Conservation (phyloP, 1,140 invertebrate genomes). For the Manduca sexta region DNA sequence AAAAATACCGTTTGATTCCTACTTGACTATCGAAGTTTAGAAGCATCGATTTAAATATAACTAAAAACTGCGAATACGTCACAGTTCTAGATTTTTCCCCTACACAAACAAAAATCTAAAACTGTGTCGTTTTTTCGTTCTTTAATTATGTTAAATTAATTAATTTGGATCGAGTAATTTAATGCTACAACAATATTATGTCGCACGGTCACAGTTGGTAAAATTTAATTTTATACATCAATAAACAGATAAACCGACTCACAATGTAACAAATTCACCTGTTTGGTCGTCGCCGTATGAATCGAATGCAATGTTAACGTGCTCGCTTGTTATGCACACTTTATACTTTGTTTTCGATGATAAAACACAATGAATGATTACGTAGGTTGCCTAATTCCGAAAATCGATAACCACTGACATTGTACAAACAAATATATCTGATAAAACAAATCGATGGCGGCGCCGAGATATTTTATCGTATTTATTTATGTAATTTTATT, state of each 20-base stretch:
- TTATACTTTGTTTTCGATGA: conserved; percentile 7
- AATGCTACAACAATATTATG: too few species aligned
- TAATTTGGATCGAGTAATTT: too few species aligned
- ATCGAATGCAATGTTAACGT: background rate
- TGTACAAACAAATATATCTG: conserved; percentile 37
- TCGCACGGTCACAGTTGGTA: too few species aligned
- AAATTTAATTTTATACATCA: too few species aligned
- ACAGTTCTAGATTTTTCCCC: too few species aligned
- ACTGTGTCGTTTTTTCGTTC: too few species aligned
- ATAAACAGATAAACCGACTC: too few species aligned
- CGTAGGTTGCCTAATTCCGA: conserved; percentile 44
- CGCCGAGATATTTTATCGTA: conserved; percentile 36
- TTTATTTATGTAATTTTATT: conserved; percentile 20
- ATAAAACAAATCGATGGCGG: conserved; percentile 45
- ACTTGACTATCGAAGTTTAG: too few species aligned
- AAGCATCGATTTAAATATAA: too few species aligned
- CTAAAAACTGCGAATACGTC: too few species aligned
- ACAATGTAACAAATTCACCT: background rate
- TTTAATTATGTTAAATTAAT: too few species aligned
- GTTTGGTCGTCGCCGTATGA: background rate
- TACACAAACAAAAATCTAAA: too few species aligned
- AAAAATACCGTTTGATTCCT: background rate
- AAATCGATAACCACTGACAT: conserved; percentile 33
- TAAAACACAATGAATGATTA: conserved; percentile 16
- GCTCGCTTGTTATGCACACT: background rate